phyloP scores from a whole-genome alignment of 2,797 vertebrate species.

The Thunnus albacares region DNA sequence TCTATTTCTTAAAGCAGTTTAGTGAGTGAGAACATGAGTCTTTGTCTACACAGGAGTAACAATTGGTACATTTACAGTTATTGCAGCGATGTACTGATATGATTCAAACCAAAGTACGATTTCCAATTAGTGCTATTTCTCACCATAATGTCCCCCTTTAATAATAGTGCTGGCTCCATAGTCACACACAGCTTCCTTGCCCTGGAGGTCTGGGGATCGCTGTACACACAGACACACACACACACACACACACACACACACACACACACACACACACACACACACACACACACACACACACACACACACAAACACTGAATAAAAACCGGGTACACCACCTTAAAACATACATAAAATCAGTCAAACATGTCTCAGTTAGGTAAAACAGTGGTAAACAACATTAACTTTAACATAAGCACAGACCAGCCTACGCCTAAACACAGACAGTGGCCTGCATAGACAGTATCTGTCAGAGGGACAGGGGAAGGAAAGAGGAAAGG shows the following conservation, averaged over 20 bases:
- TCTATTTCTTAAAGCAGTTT: conserved; percentile 3
- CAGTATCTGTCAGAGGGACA: conserved; percentile 53
- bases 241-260: conserved; percentile 37
- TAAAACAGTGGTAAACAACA: conserved; percentile 61
- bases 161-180: conserved; percentile 90
- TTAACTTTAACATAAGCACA: conserved; percentile 64
- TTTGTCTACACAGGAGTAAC: neutral
- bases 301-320: conserved; percentile 5
- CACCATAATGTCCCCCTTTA: conserved; percentile 96
- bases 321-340: conserved; percentile 6
- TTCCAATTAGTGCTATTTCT: conserved; percentile 58
- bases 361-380: conserved; percentile 60
- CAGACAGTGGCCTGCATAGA: conserved; percentile 52
- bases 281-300: conserved; percentile 15
- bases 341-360: conserved; percentile 61
- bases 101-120: conserved; percentile 5
- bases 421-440: conserved; percentile 64
- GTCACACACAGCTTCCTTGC: conserved; percentile 89
- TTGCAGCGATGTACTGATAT: neutral
- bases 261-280: conserved; percentile 48
- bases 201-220: conserved; percentile 86
- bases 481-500: conserved; percentile 27
- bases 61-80: neutral
- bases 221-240: conserved; percentile 61
- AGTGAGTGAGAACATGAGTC: neutral